Conservation (phyloP, 2,888 invertebrate genomes). For the Steromphala cineraria region DNA sequence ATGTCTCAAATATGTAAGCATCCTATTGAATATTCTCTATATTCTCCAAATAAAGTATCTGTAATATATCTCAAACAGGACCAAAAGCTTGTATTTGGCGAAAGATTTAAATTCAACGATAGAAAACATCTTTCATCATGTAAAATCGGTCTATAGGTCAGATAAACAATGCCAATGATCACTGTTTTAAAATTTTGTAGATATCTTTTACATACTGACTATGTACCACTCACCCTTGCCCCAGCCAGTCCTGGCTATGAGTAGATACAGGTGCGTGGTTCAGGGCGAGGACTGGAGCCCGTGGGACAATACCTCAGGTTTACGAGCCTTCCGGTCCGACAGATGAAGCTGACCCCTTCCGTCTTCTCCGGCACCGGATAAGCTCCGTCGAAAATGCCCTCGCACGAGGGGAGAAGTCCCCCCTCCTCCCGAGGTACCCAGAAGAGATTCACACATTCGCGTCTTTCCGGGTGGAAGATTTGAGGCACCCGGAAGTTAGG, state of each 20-base stretch:
- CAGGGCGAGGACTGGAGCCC: not conserved
- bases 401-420: conserved; percentile 10
- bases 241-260: not conserved
- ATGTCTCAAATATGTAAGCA: no score
- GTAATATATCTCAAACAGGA: no score
- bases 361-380: not conserved
- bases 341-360: not conserved
- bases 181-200: no score
- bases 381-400: conserved; percentile 10
- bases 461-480: not conserved
- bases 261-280: conserved; percentile 6
- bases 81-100: no score
- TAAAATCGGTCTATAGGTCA: no score
- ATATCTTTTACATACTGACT: no score
- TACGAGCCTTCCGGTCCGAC: not conserved
- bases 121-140: no score
- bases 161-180: no score
- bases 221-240: no score
- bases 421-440: conserved; percentile 6
- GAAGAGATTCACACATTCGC: conserved; percentile 26
- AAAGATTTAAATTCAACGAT: no score
- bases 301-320: conserved; percentile 10
- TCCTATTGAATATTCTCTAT: no score
- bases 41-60: no score
- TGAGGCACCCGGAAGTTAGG: not conserved